Evolutionary conservation across 2,113 vertebrate genomes (phyloP), one percentile per base, ranked within the genome.

Genomic region (Thalassoma bifasciatum): DNA sequence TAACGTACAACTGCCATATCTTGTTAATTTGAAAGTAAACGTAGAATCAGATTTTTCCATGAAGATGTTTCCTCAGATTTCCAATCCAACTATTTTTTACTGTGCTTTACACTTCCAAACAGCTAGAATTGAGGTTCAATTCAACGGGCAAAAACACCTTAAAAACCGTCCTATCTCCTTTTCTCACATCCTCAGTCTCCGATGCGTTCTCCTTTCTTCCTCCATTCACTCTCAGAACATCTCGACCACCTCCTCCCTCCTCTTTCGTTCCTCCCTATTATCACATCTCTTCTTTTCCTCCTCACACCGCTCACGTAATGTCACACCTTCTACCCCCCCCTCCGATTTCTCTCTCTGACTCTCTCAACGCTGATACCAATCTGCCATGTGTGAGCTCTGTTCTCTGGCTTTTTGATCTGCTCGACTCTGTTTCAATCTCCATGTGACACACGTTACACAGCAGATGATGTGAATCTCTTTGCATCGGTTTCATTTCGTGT

Each of bases 161-260:
- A 26, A 49, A 13, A 30, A 46, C 22, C 6, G 10, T 17, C 52
- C 73, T 47, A 50, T 72, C 74, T 68, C 64, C 52, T 77, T 19
- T 75, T 61, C 74, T 57, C 82, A 75, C 62, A 54, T 68, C 47
- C 30, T 49, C 24, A 4, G 11, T 22, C 58, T 69, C 52, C 24
- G 13, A 74, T 72, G 72, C 77, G 40, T 66, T 72, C 19, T 11
- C 24, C 62, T 77, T 1, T 19, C 40, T 44, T 64, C 14, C 30
- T 49, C 62, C 54, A 42, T 73, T 66, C 51, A 36, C 7, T 22
- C 13, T 8, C 14, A 0, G 16, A 56, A 60, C 51, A 53, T 51
- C 57, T 79, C 40, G 0, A 8, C 50, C 49, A 57, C 37, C 61
- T 70, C 58, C 62, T 11, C 19, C 40, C 8, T 58, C 54, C 44